phyloP scores from a whole-genome alignment of 2,888 invertebrate species.

The Antheraea yamamai region DNA sequence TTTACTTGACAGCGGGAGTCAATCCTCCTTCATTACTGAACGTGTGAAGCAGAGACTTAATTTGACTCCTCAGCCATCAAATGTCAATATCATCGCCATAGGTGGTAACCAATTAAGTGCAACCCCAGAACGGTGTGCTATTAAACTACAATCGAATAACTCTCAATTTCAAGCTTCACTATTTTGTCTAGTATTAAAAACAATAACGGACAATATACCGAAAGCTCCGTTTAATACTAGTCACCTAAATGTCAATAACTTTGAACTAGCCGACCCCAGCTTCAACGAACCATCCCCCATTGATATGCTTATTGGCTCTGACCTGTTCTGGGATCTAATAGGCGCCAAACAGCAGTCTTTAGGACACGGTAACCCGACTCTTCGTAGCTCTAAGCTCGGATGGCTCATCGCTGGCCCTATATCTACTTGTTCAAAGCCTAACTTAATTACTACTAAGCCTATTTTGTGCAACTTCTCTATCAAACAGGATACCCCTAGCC shows the following conservation, averaged over 20 bases:
- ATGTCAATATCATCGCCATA: slow-evolving; percentile 18
- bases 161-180: background rate
- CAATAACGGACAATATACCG: slow-evolving; percentile 10
- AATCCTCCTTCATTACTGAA: slow-evolving; percentile 25
- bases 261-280: slow-evolving; percentile 26
- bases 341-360: slow-evolving; percentile 23
- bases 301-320: slow-evolving; percentile 30
- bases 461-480: background rate
- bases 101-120: slow-evolving; percentile 18
- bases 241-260: slow-evolving; percentile 1
- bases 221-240: background rate
- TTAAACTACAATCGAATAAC: slow-evolving; percentile 15
- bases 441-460: background rate
- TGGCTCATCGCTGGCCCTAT: slow-evolving; percentile 30
- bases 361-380: slow-evolving; percentile 22
- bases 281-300: slow-evolving; percentile 26
- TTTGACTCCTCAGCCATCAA: slow-evolving; percentile 21
- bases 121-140: slow-evolving; percentile 21
- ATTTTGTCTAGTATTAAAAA: slow-evolving; percentile 1
- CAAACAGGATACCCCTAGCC: background rate
- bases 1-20: slow-evolving; percentile 23
- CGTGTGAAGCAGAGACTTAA: too few species aligned
- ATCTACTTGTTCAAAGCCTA: background rate
- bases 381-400: slow-evolving; percentile 27
- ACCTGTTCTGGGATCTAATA: slow-evolving; percentile 30